Evolutionary conservation across 2,888 invertebrate genomes (phyloP).

Genomic region (Strigamia transsilvanica): DNA sequence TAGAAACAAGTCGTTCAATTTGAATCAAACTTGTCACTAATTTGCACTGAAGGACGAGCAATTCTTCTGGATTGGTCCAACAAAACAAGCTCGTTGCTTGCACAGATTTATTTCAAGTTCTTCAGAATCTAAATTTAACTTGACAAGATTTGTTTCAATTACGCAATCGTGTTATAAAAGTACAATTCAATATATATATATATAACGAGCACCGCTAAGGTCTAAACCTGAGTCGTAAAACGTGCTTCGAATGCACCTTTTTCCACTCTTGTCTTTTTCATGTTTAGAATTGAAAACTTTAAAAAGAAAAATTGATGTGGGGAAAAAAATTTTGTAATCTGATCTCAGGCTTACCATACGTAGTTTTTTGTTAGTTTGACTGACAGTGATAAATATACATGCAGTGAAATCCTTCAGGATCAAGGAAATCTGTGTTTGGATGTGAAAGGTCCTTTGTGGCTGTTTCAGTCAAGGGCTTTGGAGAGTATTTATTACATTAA

Average conservation of each 20-base stretch:
- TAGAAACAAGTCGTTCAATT: not conserved
- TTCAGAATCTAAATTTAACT: not conserved
- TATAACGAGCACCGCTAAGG: not conserved
- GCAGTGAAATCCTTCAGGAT: no score
- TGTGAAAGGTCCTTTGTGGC: no score
- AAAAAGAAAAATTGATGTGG: not conserved
- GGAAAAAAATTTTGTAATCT: not conserved
- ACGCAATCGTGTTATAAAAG: not conserved
- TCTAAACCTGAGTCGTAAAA: not conserved
- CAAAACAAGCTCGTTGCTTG: no score
- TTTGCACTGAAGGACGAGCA: not conserved
- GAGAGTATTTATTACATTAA: no score
- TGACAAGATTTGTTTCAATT: not conserved
- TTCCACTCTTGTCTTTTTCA: not conserved
- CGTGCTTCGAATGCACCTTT: not conserved
- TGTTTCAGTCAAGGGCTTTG: no score
- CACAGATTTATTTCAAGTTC: no score
- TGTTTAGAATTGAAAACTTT: not conserved
- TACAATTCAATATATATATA: not conserved
- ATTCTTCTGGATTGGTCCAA: not conserved
- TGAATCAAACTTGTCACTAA: slow-evolving; percentile 21
- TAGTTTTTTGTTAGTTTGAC: not conserved
- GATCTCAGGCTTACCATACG: not conserved
- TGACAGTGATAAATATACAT: not conserved
- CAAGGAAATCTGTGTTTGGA: no score